A percentile compares a stretch with the other conserved stretches of the same genome.
Conservation (phyloP, 2,888 invertebrate species). For the Ophonus ardosiacus region DNA sequence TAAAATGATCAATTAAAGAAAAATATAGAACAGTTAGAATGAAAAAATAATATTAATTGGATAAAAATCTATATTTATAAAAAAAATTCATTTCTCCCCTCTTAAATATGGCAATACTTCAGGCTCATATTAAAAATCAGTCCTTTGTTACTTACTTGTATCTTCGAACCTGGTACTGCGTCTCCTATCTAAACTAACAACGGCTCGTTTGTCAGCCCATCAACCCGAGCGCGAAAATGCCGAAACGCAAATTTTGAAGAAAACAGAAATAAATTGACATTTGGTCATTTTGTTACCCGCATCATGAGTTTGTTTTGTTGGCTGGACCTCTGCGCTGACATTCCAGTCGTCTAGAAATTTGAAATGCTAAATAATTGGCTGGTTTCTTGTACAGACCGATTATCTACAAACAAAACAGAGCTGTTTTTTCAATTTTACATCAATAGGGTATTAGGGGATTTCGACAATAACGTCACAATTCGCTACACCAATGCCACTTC, state of each 20-base stretch:
- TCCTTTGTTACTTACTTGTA: slow-evolving; percentile 55
- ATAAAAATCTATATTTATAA: slow-evolving; percentile 61
- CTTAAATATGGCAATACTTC: slow-evolving; percentile 55
- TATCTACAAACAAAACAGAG: slow-evolving; percentile 41
- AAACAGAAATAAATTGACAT: slow-evolving; percentile 61
- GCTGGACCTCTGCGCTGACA: slow-evolving; percentile 1
- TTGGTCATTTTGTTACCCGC: slow-evolving; percentile 64
- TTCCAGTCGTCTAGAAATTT: slow-evolving; percentile 12
- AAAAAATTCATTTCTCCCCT: slow-evolving; percentile 47
- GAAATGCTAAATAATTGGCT: slow-evolving; percentile 63
- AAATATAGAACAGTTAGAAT: slow-evolving; percentile 59
- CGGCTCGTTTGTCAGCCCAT: slow-evolving; percentile 6
- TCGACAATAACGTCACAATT: no score
- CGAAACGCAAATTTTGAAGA: slow-evolving; percentile 57
- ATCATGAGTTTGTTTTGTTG: slow-evolving; percentile 59
- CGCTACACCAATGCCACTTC: no score
- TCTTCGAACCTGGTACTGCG: slow-evolving; percentile 49
- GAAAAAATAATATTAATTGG: slow-evolving; percentile 57
- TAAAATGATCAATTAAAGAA: slow-evolving; percentile 53
- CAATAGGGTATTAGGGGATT: no score
- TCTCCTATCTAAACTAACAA: slow-evolving; percentile 53
- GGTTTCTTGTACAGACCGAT: slow-evolving; percentile 58
- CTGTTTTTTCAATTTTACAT: no score
- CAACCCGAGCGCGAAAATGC: slow-evolving; percentile 21
- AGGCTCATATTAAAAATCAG: slow-evolving; percentile 61